Conservation (phyloP, 2,113 vertebrate species). For the Entomyzon cyanotis region DNA sequence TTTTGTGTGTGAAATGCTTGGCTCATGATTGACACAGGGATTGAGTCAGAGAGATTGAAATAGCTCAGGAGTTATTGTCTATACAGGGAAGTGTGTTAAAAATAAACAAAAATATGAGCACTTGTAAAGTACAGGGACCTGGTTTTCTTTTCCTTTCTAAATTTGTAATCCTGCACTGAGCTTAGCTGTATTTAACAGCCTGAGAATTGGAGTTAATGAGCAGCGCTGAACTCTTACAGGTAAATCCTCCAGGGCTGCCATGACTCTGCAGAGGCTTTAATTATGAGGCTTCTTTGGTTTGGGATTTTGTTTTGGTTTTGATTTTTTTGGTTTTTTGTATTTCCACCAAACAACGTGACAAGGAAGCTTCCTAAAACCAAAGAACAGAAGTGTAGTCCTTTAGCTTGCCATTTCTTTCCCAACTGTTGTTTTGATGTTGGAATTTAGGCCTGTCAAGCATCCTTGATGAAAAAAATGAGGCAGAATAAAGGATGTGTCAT, state of each 20-base stretch:
- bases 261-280: neutral
- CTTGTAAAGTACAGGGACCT: neutral
- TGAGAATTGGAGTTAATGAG: constrained; percentile 16
- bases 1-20: neutral
- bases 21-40: constrained; percentile 11
- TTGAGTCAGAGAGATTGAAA: neutral
- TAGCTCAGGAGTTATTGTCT: neutral
- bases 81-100: neutral
- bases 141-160: neutral
- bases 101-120: constrained; percentile 9
- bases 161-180: neutral
- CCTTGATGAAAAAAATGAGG: neutral
- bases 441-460: constrained; percentile 1
- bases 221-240: neutral
- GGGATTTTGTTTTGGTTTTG: neutral
- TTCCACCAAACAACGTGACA: neutral
- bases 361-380: neutral
- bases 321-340: neutral
- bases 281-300: neutral
- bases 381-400: neutral
- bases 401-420: neutral
- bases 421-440: constrained; percentile 13
- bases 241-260: neutral
- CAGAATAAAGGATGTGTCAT: neutral
- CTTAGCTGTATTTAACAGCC: neutral